phyloP scores from a whole-genome alignment of 2,113 vertebrate species.

The Elgaria multicarinata region DNA sequence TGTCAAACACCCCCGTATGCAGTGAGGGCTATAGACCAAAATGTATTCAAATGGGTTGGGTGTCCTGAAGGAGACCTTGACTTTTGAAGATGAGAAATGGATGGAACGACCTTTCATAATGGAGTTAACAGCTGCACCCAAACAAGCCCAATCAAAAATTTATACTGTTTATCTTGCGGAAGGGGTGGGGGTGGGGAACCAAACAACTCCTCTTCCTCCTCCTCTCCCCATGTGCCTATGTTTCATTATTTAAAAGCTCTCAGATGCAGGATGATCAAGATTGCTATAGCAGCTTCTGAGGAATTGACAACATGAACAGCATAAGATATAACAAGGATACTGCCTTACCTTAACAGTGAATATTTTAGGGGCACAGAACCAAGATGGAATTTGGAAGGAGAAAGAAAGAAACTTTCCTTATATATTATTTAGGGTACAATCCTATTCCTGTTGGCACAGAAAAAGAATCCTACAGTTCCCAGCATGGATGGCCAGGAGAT shows the following conservation, averaged over 20 bases:
- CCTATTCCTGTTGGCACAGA: too few species aligned
- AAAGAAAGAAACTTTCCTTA: not conserved
- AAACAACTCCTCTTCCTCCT: not conserved
- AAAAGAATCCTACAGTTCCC: too few species aligned
- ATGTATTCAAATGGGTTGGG: not conserved
- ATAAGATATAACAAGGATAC: not conserved
- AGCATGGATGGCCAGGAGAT: too few species aligned
- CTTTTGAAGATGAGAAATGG: not conserved
- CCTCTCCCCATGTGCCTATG: not conserved
- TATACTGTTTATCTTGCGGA: slow-evolving; percentile 17
- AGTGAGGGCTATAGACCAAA: not conserved
- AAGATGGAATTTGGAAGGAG: not conserved
- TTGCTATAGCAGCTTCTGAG: not conserved
- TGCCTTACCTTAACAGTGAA: not conserved
- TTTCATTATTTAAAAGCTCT: slow-evolving; percentile 28
- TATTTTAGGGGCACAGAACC: not conserved
- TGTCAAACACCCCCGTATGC: too few species aligned
- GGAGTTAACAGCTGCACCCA: slow-evolving; percentile 11
- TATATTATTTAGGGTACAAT: not conserved
- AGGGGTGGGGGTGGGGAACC: not conserved
- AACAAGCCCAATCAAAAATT: slow-evolving; percentile 24
- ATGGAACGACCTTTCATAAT: not conserved
- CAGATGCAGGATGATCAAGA: not conserved
- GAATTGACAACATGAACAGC: not conserved
- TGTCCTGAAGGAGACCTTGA: not conserved